These are phyloP conservation scores for Nestor notabilis DNA, from an alignment of 2,113 vertebrate genomes.

Conservation along the genomic window DNA sequence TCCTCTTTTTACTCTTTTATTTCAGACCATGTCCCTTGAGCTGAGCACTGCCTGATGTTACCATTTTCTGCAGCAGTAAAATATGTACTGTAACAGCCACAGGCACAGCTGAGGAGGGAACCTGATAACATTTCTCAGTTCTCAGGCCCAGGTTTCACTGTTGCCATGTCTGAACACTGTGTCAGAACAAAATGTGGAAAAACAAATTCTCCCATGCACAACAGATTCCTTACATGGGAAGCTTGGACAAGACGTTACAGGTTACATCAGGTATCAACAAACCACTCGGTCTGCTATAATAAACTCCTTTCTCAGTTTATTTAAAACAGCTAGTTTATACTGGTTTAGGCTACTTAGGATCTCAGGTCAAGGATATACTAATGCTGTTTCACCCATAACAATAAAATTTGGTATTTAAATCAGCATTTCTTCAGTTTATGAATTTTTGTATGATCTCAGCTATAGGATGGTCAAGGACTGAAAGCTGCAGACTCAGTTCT, in stretches of 20 bases:
- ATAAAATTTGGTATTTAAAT: neutral
- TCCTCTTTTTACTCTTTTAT: neutral
- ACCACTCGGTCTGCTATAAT: neutral
- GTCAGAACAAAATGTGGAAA: neutral
- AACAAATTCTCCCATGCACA: neutral
- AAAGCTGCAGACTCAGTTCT: neutral
- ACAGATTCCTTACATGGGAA: neutral
- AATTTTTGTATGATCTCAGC: neutral
- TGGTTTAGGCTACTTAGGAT: neutral
- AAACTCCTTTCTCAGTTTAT: neutral
- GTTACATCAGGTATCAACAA: neutral
- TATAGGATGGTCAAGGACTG: neutral
- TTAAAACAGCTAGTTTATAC: neutral
- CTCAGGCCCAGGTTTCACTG: rapidly evolving
- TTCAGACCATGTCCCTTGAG: neutral
- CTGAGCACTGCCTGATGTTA: neutral
- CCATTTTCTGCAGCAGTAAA: neutral
- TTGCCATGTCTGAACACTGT: rapidly evolving
- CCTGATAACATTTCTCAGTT: neutral
- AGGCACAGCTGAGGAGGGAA: neutral
- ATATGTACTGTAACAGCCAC: neutral
- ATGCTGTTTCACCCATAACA: neutral
- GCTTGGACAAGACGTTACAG: neutral
- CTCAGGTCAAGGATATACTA: neutral
- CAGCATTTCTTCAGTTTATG: neutral